A percentile compares a stretch with the other conserved stretches of the same genome.
Evolutionary conservation across 2,888 invertebrate genomes (phyloP).

Genomic region (Caenorhabditis panamensis): DNA sequence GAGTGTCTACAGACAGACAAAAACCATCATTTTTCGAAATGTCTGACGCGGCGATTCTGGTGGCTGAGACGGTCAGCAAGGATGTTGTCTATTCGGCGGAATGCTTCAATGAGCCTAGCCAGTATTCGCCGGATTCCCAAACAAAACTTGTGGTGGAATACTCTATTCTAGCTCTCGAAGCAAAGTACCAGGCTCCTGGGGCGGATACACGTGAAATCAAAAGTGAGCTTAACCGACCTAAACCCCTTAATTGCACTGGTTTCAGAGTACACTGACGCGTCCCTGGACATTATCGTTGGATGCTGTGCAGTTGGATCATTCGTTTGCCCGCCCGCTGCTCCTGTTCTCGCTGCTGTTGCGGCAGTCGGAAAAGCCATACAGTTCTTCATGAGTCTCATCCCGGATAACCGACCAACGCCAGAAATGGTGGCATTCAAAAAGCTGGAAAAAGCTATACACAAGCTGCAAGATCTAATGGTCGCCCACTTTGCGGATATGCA

Average conservation of each 20-base stretch:
- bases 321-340: slow-evolving; percentile 5
- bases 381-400: not conserved
- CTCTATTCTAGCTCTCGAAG: not conserved
- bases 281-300: not conserved
- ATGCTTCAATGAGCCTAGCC: not conserved
- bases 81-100: too few species aligned
- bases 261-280: not conserved
- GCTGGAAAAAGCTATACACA: not conserved
- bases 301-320: slow-evolving; percentile 4
- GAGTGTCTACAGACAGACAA: too few species aligned
- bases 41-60: too few species aligned
- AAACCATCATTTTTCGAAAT: too few species aligned
- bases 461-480: not conserved
- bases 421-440: not conserved
- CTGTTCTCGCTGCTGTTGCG: slow-evolving; percentile 2
- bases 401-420: slow-evolving; percentile 3
- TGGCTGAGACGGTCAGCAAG: too few species aligned
- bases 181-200: not conserved
- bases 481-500: not conserved
- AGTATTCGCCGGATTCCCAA: not conserved
- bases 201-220: not conserved
- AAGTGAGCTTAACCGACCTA: not conserved
- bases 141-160: too few species aligned
- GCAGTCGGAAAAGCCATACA: not conserved
- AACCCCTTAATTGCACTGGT: not conserved